phyloP scores from a whole-genome alignment of 1,140 invertebrate species.

The Cherax destructor region DNA sequence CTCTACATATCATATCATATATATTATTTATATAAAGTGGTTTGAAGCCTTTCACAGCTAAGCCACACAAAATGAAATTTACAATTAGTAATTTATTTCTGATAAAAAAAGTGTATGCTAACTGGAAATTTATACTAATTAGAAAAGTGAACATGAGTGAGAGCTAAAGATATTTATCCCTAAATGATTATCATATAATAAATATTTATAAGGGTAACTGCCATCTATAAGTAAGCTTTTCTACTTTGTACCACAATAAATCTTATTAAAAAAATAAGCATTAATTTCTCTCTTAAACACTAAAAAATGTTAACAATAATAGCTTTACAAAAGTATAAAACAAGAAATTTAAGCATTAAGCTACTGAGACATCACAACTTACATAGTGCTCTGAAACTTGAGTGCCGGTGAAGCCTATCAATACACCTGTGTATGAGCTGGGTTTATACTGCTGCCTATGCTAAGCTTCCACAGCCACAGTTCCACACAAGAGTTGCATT shows the following conservation, averaged over 20 bases:
- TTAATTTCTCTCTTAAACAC: background rate
- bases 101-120: too few species aligned
- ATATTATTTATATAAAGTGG: too few species aligned
- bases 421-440: background rate
- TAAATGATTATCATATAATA: background rate
- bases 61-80: too few species aligned
- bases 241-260: background rate
- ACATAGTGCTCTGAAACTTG: background rate
- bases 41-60: too few species aligned
- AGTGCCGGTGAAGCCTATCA: background rate
- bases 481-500: slow-evolving; percentile 19
- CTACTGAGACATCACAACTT: background rate
- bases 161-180: too few species aligned
- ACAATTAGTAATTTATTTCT: too few species aligned
- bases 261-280: background rate
- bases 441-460: background rate
- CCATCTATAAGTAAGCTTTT: background rate
- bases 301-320: background rate
- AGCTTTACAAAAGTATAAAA: background rate
- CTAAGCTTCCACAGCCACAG: slow-evolving; percentile 9
- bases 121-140: too few species aligned
- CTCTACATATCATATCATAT: too few species aligned
- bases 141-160: too few species aligned
- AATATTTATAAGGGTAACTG: background rate
- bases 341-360: background rate